Conservation (phyloP, 2,797 vertebrate species). For the Corythornis leucogaster region DNA sequence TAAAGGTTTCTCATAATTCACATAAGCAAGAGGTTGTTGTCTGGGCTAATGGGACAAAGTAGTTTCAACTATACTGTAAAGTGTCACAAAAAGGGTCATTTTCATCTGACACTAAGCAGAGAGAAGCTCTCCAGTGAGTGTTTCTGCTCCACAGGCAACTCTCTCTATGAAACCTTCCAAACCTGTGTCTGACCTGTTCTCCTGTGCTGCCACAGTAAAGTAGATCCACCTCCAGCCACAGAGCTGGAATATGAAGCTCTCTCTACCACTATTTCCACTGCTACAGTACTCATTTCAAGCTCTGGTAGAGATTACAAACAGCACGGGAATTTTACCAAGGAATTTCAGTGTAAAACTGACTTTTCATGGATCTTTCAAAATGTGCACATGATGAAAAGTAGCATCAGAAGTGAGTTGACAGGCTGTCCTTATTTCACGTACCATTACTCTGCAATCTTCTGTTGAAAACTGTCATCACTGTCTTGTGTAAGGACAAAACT, state of each 20-base stretch:
- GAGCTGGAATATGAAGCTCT: not conserved
- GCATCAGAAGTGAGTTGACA: not conserved
- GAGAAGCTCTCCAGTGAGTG: not conserved
- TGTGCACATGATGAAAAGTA: not conserved
- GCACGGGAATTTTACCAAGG: not conserved
- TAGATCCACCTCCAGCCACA: not conserved
- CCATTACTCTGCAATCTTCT: not conserved
- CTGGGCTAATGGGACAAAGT: not conserved
- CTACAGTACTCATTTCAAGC: not conserved
- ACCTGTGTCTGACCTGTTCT: not conserved
- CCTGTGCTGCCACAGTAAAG: not conserved
- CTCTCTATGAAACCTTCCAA: not conserved
- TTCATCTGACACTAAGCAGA: not conserved
- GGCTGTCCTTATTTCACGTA: not conserved
- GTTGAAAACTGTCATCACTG: not conserved
- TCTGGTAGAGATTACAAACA: not conserved
- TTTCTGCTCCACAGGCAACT: not conserved
- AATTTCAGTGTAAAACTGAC: not conserved
- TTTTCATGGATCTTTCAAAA: not conserved
- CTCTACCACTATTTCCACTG: not conserved
- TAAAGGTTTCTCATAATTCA: not conserved
- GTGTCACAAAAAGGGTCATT: not conserved
- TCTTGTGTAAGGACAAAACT: not conserved
- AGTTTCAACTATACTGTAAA: not conserved
- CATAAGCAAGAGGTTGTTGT: not conserved